Base-by-base conservation (phyloP, 2,113 vertebrate genomes). In the Dendrocopos noguchii region DNA sequence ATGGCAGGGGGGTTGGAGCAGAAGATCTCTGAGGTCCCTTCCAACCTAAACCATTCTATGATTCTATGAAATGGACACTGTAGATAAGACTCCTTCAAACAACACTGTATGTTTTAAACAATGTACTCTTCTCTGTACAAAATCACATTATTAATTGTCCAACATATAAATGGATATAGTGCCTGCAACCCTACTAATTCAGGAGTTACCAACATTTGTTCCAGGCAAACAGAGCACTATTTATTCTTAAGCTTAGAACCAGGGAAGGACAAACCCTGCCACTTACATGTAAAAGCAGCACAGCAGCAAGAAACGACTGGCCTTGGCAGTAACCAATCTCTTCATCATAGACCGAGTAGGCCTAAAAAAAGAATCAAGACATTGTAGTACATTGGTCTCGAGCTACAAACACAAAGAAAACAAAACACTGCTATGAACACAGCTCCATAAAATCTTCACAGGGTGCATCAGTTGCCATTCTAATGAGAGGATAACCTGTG, bases 271-370 rank as follows among this genome's bases (percentile, higher is more conserved):
- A 50, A 84, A 65, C 19, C 15, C 14, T 64, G 64, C 4, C 77
- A 99, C 99, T 99, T 96, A 99, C 99, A 42, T 99, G 99, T 74
- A 99, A 97, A 25, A 99, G 98, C 90, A 99, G 98, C 94, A 99
- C 99, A 79, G 99, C 99, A 82, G 99, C 99, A n/a, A 99, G 98
- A 96, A 99, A 99, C 0, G 99, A 99, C 80, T 99, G 99, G 87
- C 99, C 99, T 95, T 99, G 99, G 95, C 99, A 99, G 95, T 99
- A 99, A 57, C 99, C 99, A 63, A 99, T 99, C 98, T 99, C 99
- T 94, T 99, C 98, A 84, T 99, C 99, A 33, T 99, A 99, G 87
- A 99, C 99, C 64, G 99, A 99, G 92, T 99, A 99, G 36, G 99
- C 99, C 99, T 99, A 87, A 25, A 83, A 86, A 80, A 53, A 56